Evolutionary conservation across 2,113 vertebrate species (phyloP).

Genomic region (Catharus minimus): DNA sequence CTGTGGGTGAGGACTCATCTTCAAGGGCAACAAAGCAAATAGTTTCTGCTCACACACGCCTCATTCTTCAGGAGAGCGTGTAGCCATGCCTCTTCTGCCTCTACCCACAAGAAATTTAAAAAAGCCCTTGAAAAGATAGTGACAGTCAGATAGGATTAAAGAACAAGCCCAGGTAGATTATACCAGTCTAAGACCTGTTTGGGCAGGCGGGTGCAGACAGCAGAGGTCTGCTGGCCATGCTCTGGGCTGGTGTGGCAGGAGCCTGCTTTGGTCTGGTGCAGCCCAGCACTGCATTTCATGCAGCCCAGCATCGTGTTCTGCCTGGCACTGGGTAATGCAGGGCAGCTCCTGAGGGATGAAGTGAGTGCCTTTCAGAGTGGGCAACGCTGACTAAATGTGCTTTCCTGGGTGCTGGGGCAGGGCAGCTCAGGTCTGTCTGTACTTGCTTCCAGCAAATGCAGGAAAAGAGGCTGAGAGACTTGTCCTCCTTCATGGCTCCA

Average conservation of each 20-base stretch:
- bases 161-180: not conserved
- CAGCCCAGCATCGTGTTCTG: rapidly evolving
- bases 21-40: not conserved
- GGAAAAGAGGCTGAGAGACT: not conserved
- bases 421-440: not conserved
- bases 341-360: not conserved
- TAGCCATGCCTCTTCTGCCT: not conserved
- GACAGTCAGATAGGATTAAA: slow-evolving; percentile 1
- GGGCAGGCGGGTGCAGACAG: not conserved
- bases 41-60: not conserved
- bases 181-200: not conserved
- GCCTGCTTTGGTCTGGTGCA: not conserved
- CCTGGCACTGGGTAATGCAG: not conserved
- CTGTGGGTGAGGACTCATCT: not conserved
- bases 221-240: not conserved
- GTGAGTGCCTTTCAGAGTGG: not conserved
- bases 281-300: not conserved
- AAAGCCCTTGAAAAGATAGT: not conserved
- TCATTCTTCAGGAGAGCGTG: not conserved
- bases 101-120: not conserved
- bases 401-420: not conserved
- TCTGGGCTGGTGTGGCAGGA: not conserved
- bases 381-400: rapidly evolving
- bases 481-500: not conserved
- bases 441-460: not conserved